phyloP scores from a whole-genome alignment of 2,113 vertebrate genomes.

The Psilopsiagon aurifrons region DNA sequence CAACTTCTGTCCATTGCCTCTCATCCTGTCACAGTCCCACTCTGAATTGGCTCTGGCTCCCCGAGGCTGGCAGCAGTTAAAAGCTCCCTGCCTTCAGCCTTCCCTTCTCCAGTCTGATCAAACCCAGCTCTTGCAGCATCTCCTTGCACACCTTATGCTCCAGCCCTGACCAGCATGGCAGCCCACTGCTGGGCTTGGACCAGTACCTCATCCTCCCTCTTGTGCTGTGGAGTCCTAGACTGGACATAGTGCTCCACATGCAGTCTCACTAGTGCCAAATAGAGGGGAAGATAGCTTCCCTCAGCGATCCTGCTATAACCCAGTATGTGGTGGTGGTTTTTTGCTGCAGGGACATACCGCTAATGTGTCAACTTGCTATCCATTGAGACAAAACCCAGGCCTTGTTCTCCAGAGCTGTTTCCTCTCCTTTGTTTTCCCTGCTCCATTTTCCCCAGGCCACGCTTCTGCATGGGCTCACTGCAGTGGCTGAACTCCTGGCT shows the following conservation, averaged over 20 bases:
- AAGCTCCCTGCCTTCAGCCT: neutral
- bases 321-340: neutral
- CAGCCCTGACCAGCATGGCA: neutral
- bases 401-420: neutral
- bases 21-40: neutral
- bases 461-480: neutral
- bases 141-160: neutral
- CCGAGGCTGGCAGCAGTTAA: neutral
- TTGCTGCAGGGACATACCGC: neutral
- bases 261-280: rapidly evolving
- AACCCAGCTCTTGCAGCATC: neutral
- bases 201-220: neutral
- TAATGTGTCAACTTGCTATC: neutral
- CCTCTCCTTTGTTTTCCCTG: neutral
- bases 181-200: rapidly evolving
- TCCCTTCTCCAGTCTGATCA: neutral
- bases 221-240: neutral
- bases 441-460: neutral
- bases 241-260: too few relatives aligned
- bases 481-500: neutral
- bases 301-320: neutral
- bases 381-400: neutral
- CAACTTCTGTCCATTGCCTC: rapidly evolving
- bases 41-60: neutral
- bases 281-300: neutral